Evolutionary conservation across 2,113 vertebrate genomes (phyloP).

Genomic region (Agelaius tricolor): DNA sequence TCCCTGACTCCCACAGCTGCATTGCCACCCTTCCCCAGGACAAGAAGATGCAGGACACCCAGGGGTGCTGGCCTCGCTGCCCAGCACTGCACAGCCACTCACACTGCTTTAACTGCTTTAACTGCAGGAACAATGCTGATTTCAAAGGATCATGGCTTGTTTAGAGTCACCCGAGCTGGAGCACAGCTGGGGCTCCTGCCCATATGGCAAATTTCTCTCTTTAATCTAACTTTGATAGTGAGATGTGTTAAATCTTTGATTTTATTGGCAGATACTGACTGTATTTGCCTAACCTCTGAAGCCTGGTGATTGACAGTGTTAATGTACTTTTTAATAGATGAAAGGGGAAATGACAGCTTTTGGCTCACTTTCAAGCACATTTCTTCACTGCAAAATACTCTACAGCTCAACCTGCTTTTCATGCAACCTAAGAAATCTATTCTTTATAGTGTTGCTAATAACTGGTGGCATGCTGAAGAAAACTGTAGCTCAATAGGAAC

Average conservation of each 20-base stretch:
- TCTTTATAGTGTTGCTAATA: slow-evolving; percentile 46
- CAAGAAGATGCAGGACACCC: accelerated
- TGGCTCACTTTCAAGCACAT: slow-evolving; percentile 57
- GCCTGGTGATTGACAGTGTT: slow-evolving; percentile 61
- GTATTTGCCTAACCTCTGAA: slow-evolving; percentile 63
- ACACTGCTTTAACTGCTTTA: not conserved
- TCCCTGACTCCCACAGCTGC: not conserved
- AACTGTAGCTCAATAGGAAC: not conserved
- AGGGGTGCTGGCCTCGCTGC: not conserved
- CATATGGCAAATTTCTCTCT: slow-evolving; percentile 9
- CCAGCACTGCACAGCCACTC: not conserved
- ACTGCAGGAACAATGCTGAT: not conserved
- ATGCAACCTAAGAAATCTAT: slow-evolving; percentile 27
- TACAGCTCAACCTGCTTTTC: slow-evolving; percentile 24
- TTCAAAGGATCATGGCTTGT: not conserved
- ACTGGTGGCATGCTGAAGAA: not conserved
- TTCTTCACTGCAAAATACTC: slow-evolving; percentile 35
- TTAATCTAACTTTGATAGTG: slow-evolving; percentile 15
- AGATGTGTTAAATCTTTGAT: slow-evolving; percentile 56
- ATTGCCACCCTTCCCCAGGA: not conserved
- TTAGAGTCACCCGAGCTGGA: not conserved
- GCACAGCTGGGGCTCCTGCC: not conserved
- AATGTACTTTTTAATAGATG: slow-evolving; percentile 53
- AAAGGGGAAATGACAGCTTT: slow-evolving; percentile 70
- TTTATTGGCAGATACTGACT: slow-evolving; percentile 58